Conservation (phyloP, 92 coral and sea anemone genomes). For the Epizoanthus illoricatus region DNA sequence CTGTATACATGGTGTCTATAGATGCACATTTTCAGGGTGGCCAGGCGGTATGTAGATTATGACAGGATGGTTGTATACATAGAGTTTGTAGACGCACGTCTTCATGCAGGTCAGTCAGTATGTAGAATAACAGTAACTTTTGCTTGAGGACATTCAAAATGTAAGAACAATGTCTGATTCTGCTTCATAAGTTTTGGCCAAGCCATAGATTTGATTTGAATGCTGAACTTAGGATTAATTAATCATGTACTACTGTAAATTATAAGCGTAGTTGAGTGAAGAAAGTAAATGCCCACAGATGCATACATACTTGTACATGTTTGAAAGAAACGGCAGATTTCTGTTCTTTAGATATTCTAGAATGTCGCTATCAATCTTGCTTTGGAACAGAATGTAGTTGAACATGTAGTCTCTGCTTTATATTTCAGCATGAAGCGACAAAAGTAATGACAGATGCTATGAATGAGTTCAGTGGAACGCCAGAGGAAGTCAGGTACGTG, state of each 20-base stretch:
- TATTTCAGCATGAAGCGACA: constrained; percentile 90
- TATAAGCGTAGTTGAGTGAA: too few species aligned
- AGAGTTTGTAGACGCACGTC: constrained; percentile 80
- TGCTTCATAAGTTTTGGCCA: neutral
- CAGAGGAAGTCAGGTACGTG: constrained; percentile 90
- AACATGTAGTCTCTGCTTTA: neutral
- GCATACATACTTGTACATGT: neutral
- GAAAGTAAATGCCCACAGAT: neutral
- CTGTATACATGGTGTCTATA: constrained; percentile 37
- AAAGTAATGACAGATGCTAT: constrained; percentile 98
- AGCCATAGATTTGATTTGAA: too few species aligned
- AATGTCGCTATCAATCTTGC: too few species aligned
- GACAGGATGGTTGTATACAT: neutral
- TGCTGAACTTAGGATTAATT: too few species aligned
- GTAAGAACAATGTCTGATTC: too few species aligned
- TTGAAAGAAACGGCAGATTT: neutral
- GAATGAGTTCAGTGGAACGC: constrained; percentile 85
- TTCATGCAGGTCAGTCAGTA: constrained; percentile 74
- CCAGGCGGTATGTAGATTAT: constrained; percentile 1
- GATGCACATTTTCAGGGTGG: too few species aligned
- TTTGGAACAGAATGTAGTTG: too few species aligned
- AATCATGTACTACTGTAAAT: too few species aligned
- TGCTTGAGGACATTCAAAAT: too few species aligned
- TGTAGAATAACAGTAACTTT: neutral
- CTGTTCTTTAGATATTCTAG: neutral